Conservation (phyloP, 2,888 invertebrate species). For the Diplolepis rosae region DNA sequence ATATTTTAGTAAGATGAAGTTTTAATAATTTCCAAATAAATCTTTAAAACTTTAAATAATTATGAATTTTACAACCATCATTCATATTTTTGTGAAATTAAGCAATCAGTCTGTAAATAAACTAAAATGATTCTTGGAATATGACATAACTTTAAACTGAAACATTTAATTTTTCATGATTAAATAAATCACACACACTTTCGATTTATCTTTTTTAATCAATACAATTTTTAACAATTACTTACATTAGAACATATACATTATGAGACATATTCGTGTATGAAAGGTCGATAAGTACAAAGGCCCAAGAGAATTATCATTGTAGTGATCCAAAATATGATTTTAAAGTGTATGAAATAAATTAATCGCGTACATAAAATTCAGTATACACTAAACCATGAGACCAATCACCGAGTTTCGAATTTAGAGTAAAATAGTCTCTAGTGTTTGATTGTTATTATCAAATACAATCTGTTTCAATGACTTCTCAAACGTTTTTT, state of each 20-base stretch:
- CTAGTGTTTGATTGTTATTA: neutral
- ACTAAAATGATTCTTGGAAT: no score
- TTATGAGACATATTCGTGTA: conserved; percentile 20
- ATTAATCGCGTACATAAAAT: neutral
- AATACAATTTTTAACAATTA: conserved; percentile 20
- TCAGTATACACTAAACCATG: neutral
- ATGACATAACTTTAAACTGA: neutral
- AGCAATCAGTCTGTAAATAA: no score
- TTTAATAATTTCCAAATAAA: no score
- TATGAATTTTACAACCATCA: no score
- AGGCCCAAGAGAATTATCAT: neutral
- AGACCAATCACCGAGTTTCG: conserved; percentile 7
- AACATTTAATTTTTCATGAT: neutral
- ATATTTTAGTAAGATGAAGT: no score
- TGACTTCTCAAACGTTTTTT: no score
- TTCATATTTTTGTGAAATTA: no score
- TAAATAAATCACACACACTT: neutral
- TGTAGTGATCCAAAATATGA: neutral
- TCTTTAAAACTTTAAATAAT: no score
- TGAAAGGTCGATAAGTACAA: conserved; percentile 4
- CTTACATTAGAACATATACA: conserved; percentile 28
- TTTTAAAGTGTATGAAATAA: conserved; percentile 17
- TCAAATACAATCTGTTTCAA: neutral
- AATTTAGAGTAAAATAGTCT: neutral
- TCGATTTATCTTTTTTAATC: conserved; percentile 7